Evolutionary conservation across 2,113 vertebrate species (phyloP).

Genomic region (Callipepla californica): DNA sequence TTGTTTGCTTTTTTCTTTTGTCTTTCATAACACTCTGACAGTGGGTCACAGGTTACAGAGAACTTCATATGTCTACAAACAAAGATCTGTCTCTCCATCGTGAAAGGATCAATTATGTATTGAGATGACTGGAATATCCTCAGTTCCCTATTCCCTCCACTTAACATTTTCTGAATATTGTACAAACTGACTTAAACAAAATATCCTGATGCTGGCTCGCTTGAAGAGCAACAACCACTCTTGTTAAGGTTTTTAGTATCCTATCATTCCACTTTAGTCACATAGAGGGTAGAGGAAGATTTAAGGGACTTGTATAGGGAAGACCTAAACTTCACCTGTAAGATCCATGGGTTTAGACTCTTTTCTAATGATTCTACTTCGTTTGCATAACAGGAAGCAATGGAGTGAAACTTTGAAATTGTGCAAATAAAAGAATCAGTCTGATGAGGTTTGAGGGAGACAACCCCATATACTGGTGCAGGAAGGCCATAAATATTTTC

Average conservation of each 20-base stretch:
- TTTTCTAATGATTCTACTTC: neutral
- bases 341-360: neutral
- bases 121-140: neutral
- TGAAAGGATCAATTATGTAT: neutral
- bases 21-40: neutral
- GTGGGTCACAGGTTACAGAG: neutral
- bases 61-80: neutral
- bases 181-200: neutral
- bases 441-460: neutral
- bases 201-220: neutral
- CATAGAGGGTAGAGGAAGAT: neutral
- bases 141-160: neutral
- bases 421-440: neutral
- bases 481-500: neutral
- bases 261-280: neutral
- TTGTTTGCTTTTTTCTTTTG: neutral
- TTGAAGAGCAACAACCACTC: neutral
- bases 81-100: neutral
- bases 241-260: neutral
- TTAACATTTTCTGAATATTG: neutral
- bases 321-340: neutral
- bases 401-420: neutral
- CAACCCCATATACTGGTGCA: rapidly evolving
- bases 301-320: neutral
- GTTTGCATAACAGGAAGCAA: neutral